These are phyloP conservation scores for Lerista edwardsae DNA, from an alignment of 2,797 vertebrate species.

Conservation along the genomic window DNA sequence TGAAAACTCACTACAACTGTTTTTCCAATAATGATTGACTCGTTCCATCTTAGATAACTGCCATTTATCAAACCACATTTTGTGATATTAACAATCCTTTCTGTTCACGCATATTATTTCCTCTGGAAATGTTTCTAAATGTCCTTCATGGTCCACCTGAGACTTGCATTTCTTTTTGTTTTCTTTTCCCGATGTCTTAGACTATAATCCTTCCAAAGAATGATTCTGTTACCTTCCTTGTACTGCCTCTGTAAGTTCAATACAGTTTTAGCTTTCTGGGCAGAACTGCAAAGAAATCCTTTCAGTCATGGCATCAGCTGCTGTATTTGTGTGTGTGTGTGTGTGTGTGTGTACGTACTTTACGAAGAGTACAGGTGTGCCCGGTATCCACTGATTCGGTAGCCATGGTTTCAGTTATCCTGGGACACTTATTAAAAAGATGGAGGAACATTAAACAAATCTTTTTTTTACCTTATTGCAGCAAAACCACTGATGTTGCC, in stretches of 20 bases:
- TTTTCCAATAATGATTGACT: background rate
- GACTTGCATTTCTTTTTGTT: background rate
- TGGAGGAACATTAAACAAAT: too few relatives aligned
- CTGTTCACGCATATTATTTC: background rate
- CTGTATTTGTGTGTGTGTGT: too few relatives aligned
- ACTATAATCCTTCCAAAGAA: background rate
- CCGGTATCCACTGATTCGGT: too few relatives aligned
- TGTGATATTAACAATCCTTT: background rate
- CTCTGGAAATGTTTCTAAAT: background rate
- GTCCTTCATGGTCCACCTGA: background rate
- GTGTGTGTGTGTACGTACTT: too few relatives aligned
- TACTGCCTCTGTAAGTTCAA: background rate
- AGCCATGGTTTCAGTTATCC: too few relatives aligned
- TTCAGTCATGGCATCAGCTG: background rate
- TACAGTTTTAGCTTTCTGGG: background rate
- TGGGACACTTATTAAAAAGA: too few relatives aligned
- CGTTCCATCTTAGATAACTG: background rate
- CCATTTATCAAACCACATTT: background rate
- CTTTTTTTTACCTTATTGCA: too few relatives aligned
- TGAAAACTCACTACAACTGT: background rate
- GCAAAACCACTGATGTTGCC: too few relatives aligned
- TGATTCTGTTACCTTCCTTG: background rate
- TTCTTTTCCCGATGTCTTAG: background rate
- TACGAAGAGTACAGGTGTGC: too few relatives aligned
- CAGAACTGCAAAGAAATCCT: background rate